Evolutionary conservation across 2,113 vertebrate species (phyloP).

Genomic region (Onychorhynchus coronatus): DNA sequence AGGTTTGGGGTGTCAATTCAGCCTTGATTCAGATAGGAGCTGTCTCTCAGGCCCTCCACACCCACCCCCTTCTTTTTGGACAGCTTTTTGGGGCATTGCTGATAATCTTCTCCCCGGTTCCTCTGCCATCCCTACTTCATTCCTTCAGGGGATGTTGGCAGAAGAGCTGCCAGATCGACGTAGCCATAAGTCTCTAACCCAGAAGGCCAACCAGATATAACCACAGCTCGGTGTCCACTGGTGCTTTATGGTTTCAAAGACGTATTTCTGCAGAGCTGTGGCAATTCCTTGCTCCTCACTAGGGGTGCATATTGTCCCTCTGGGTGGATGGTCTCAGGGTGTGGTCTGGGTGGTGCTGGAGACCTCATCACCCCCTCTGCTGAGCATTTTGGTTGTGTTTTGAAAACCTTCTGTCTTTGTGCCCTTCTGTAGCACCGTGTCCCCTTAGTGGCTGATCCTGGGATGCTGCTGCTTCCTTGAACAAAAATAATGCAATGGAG

Average conservation of each 20-base stretch:
- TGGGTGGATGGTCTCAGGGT: neutral
- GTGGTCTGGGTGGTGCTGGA: neutral
- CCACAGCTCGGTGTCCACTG: fast-evolving
- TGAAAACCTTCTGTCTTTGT: neutral
- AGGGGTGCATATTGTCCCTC: neutral
- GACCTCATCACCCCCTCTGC: too few relatives aligned
- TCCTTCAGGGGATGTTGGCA: neutral
- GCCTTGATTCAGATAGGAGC: neutral
- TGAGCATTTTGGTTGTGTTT: fast-evolving
- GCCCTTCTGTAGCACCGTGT: neutral
- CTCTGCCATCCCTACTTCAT: neutral
- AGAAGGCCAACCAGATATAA: fast-evolving
- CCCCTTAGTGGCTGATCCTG: neutral
- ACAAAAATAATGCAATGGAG: neutral
- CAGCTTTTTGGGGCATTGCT: neutral
- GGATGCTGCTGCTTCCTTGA: neutral
- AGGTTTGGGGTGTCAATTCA: neutral
- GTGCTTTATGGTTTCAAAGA: neutral
- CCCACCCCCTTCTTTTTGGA: neutral
- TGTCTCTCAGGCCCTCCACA: neutral
- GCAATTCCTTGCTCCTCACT: fast-evolving
- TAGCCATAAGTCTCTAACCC: neutral
- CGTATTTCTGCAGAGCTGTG: too few relatives aligned
- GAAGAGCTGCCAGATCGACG: neutral
- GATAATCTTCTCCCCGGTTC: neutral